A percentile compares a stretch with the other conserved stretches of the same genome.
These are phyloP conservation scores for Pitangus sulphuratus DNA, from an alignment of 2,797 vertebrate genomes.

Conservation along the genomic window DNA sequence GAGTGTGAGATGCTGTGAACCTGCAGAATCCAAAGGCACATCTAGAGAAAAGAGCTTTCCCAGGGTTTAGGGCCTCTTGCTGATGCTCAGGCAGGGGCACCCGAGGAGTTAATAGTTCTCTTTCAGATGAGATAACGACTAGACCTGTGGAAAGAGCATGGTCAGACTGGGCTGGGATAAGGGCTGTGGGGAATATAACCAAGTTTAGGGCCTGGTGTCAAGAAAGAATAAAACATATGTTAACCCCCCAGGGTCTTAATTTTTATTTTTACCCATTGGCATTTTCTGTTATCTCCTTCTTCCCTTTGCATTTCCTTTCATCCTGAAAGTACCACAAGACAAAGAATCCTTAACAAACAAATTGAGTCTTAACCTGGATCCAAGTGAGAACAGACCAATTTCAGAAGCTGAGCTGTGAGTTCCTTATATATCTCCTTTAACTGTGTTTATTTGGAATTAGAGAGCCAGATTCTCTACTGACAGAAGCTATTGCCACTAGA, in stretches of 20 bases:
- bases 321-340: not conserved
- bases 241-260: not conserved
- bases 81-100: not conserved
- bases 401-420: not conserved
- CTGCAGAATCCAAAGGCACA: not conserved
- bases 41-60: not conserved
- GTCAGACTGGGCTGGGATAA: not conserved
- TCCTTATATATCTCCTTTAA: not conserved
- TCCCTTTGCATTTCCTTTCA: not conserved
- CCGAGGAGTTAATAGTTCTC: rapidly evolving
- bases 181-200: rapidly evolving
- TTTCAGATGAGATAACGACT: not conserved
- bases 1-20: not conserved
- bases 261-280: not conserved
- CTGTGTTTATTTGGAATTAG: not conserved
- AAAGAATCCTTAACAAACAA: not conserved
- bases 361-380: not conserved
- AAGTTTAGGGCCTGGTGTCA: not conserved
- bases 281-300: not conserved
- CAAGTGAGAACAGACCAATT: not conserved
- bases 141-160: not conserved
- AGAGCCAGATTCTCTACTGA: not conserved
- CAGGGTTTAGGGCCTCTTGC: not conserved
- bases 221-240: not conserved
- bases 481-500: not conserved